Evolutionary conservation across 1,140 invertebrate species (phyloP).

Genomic region (Linepithema humile): DNA sequence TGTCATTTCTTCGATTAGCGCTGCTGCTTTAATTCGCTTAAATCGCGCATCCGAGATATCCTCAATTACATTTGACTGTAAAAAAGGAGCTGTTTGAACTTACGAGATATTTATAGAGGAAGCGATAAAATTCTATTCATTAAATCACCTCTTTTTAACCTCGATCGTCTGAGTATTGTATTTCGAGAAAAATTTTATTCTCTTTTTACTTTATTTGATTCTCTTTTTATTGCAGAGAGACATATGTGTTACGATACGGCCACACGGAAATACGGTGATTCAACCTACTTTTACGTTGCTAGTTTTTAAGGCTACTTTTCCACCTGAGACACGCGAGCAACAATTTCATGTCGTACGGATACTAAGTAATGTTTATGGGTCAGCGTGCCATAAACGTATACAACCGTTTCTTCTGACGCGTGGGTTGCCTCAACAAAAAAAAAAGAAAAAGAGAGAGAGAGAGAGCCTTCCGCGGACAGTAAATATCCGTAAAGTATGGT

Average conservation of each 20-base stretch:
- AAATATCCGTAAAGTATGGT: constrained; percentile 75
- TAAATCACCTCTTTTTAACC: background rate
- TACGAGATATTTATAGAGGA: background rate
- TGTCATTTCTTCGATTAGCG: background rate
- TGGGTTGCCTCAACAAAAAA: constrained; percentile 40
- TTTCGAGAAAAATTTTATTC: constrained; percentile 17
- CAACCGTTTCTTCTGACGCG: constrained; percentile 23
- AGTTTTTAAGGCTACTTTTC: constrained; percentile 29
- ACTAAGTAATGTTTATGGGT: constrained; percentile 72
- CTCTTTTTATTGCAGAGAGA: background rate
- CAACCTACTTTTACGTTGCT: constrained; percentile 6
- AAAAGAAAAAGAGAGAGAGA: constrained; percentile 24
- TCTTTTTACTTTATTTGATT: too few species aligned
- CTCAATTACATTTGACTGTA: background rate
- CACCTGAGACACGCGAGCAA: constrained; percentile 27
- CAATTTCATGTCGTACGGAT: constrained; percentile 53
- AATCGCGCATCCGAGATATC: background rate
- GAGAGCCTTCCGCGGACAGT: constrained; percentile 49
- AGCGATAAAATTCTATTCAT: background rate
- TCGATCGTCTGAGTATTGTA: background rate
- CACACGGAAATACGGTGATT: constrained; percentile 10
- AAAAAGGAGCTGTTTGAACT: background rate
- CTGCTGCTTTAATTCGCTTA: background rate
- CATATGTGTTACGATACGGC: background rate
- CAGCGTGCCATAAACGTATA: constrained; percentile 50